phyloP scores from a whole-genome alignment of 2,797 vertebrate species.

The Enteromius viviparus region DNA sequence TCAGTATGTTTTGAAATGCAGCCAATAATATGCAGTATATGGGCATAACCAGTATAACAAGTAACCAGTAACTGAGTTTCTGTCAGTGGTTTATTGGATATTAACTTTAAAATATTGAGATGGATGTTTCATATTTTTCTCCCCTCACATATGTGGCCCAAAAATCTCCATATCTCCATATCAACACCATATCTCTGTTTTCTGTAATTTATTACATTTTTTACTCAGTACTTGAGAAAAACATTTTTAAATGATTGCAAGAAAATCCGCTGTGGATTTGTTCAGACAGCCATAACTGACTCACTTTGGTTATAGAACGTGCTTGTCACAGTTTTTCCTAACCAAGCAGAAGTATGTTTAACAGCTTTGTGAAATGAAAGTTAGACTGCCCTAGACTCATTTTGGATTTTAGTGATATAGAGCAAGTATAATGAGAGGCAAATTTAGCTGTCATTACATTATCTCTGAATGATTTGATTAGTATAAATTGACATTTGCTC shows the following conservation, averaged over 20 bases:
- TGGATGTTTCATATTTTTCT: neutral
- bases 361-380: neutral
- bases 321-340: neutral
- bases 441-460: constrained; percentile 25
- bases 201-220: neutral
- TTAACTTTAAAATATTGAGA: neutral
- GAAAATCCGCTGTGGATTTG: neutral
- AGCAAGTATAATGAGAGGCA: constrained; percentile 14
- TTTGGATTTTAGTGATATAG: neutral
- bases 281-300: neutral
- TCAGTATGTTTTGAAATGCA: neutral
- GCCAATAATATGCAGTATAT: neutral
- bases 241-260: neutral
- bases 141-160: neutral
- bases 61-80: too few species aligned
- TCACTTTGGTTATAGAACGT: neutral
- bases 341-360: neutral
- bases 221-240: neutral
- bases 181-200: neutral
- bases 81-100: neutral
- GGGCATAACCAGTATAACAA: too few species aligned
- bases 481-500: constrained; percentile 15
- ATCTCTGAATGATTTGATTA: constrained; percentile 11
- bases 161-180: neutral
- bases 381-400: neutral